Base-by-base conservation (phyloP, 2,113 vertebrate genomes). In the Rynchops niger region DNA sequence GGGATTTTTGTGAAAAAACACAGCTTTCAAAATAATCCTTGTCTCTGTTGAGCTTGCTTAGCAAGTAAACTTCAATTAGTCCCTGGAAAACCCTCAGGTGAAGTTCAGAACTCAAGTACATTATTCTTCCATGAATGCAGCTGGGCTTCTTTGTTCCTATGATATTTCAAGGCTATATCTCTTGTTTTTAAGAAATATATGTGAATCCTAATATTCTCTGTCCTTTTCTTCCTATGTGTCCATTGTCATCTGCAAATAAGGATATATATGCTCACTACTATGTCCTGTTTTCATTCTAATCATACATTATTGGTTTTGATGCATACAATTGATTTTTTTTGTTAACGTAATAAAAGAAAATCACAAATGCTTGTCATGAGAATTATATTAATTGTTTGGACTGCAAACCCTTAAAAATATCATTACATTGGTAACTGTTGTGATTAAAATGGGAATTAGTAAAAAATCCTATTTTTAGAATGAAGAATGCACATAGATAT, bases 341-440 rank as follows among this genome's bases (percentile, higher is more conserved):
- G n/a, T 67, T 87, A 27, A 85, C 1, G 14, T 52, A 97, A 94
- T 93, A 95, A 94, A 97, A 52, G 15, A 91, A 78, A 71, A 58
- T 74, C 32, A 85, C 22, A 67, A 63, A 76, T 42, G 6, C 12
- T 94, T 91, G 29, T 67, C 2, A n/a, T 82, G 52, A 76, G 11
- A 87, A 76, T 81, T 30, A 47, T 43, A 36, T 53, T 50, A 22
- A 49, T 73, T 87, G 94, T 78, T 36, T 58, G 25, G 32, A 50
- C 26, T 5, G 14, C 14, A 69, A 52, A 45, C 4, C 5, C 23
- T 80, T 85, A 74, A 55, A 86, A 80, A 88, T 38, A 36, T 43
- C 12, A 40, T 59, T 63, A 32, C 9, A 23, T 45, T 58, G 23
- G 40, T 53, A 81, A 91, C 18, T 34, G 11, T 43, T 84, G 25